A percentile compares a stretch with the other conserved stretches of the same genome.
Evolutionary conservation across 2,113 vertebrate species (phyloP).

Genomic region (Ammodytes dubius): DNA sequence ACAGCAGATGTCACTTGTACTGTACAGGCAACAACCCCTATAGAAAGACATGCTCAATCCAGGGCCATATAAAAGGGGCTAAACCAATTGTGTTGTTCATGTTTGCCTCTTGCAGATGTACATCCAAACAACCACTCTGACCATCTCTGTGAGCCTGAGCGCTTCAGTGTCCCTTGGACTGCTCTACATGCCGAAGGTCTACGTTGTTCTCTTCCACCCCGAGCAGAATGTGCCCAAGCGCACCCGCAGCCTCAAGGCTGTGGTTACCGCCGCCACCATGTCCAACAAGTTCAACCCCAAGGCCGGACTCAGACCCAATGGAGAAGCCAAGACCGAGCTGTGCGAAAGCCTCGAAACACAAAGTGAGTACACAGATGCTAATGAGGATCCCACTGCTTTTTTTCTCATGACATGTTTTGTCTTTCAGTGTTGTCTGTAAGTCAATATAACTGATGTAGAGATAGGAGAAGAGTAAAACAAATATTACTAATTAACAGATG

Average conservation of each 20-base stretch:
- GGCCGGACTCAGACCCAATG: conserved; percentile 94
- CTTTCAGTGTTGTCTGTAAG: conserved; percentile 41
- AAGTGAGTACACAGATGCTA: conserved; percentile 81
- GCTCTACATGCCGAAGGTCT: conserved; percentile 99
- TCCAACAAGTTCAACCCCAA: conserved; percentile 99
- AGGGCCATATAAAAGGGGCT: not conserved
- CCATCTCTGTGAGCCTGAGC: conserved; percentile 98
- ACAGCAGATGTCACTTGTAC: conserved; percentile 64
- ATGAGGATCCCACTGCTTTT: conserved; percentile 15
- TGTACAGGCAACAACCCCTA: conserved; percentile 27
- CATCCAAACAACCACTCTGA: conserved; percentile 98
- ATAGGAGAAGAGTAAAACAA: conserved; percentile 28
- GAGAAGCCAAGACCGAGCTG: conserved; percentile 97
- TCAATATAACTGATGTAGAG: conserved; percentile 34
- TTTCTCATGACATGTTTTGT: conserved; percentile 19
- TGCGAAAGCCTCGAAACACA: conserved; percentile 97
- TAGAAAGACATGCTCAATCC: not conserved
- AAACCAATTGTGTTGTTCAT: conserved; percentile 32
- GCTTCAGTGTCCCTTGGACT: conserved; percentile 97
- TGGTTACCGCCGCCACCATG: conserved; percentile 98
- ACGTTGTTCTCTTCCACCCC: conserved; percentile 97
- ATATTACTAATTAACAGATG: conserved; percentile 51
- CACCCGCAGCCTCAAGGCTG: conserved; percentile 96
- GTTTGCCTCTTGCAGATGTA: conserved; percentile 88
- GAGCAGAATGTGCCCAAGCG: conserved; percentile 99